phyloP scores from a whole-genome alignment of 2,113 vertebrate species.

The Choloepus hoffmanni region DNA sequence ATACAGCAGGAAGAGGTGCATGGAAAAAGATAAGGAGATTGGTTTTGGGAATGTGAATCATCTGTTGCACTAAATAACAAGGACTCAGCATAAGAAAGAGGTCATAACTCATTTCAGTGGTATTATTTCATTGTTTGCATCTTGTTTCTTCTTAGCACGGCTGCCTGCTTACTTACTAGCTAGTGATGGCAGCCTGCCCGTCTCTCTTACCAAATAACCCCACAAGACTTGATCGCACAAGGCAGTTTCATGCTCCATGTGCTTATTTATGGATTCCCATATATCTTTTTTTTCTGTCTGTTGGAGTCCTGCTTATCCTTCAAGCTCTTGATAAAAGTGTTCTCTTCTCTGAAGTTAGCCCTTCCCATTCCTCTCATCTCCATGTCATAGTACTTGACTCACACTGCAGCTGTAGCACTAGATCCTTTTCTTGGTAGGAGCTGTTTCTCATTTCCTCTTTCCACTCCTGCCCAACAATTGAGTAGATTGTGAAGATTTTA shows the following conservation, averaged over 20 bases:
- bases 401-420: accelerated
- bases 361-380: neutral
- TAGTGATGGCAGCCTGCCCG: neutral
- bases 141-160: neutral
- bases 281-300: neutral
- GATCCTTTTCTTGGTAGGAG: neutral
- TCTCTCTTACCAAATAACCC: neutral
- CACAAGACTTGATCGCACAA: neutral
- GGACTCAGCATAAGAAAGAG: neutral
- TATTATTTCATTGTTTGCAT: neutral
- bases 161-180: neutral
- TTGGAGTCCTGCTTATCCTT: neutral
- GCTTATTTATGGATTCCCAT: neutral
- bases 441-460: neutral
- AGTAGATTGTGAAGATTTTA: neutral
- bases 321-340: neutral
- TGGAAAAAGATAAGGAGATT: neutral
- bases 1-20: neutral
- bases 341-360: neutral
- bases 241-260: neutral
- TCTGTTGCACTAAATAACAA: neutral
- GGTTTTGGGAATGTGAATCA: neutral
- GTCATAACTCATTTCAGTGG: neutral
- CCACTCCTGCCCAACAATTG: neutral
- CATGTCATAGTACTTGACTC: neutral